Evolutionary conservation across 1,140 invertebrate genomes (phyloP), one percentile per base, ranked within the genome.

Genomic region (Nephila pilipes): DNA sequence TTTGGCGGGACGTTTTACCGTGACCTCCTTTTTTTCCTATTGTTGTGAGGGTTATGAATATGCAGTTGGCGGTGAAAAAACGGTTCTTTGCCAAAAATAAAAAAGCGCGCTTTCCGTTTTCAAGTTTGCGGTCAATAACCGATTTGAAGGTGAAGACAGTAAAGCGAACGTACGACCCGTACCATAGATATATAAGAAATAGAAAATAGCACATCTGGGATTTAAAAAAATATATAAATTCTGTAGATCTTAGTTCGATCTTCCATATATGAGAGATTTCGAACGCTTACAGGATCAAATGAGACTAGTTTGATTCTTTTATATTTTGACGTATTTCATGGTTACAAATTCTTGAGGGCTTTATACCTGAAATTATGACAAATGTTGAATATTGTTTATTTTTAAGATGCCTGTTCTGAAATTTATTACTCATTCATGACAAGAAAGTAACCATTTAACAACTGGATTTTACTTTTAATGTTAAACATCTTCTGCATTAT

Each of bases 41-140:
- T 83, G 60, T 65, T 88, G 36, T 25, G 87, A 88, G 20, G 60
- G 60, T 36, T 69, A 63, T 88, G 87, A 88, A 63, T 88, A 60
- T 88, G 60, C 87, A 88, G 87, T 63, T 88, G 87, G 58, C 32
- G 58, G 60, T n/a, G 46, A 16, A 83, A 83, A 83, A 83, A 55
- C 14, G 80, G 38, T 83, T 57, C 22, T 22, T 54, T n/a, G 14
- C 38, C 38, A 29, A n/a, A 55, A 55, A 83, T 55, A 79, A 88
- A 69, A 69, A 69, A 25, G 22, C 22, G 20, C 60, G 22, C 63
- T 36, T 88, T 69, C 87, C 36, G 20, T 88, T 88, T 88, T 63
- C 87, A 88, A 88, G 87, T 88, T 88, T 88, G 60, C 60, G 87
- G 87, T 88, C 87, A 88, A 88, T 88, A 88, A 69, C 87, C 87